Evolutionary conservation across 1,140 invertebrate species (phyloP).

Genomic region (Dryas iulia): DNA sequence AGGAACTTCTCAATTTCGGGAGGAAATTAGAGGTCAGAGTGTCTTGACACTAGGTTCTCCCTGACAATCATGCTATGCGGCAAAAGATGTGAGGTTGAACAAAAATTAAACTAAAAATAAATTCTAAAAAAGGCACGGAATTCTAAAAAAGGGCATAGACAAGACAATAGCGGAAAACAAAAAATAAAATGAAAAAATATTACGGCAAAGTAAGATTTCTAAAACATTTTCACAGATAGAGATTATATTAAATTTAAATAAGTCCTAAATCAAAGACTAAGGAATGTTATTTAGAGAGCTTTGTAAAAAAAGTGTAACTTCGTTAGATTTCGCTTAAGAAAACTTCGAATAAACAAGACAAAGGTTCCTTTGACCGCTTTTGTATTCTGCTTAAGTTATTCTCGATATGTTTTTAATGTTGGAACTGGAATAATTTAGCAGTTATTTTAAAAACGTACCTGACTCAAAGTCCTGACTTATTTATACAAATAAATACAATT

Average conservation of each 20-base stretch:
- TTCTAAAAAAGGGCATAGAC: too few species aligned
- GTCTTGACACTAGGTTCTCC: too few species aligned
- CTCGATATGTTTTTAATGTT: constrained; percentile 1
- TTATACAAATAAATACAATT: too few species aligned
- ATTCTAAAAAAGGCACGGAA: too few species aligned
- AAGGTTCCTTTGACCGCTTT: neutral
- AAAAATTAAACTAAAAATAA: too few species aligned
- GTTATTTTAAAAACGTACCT: neutral
- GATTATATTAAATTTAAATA: too few species aligned
- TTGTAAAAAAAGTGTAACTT: neutral
- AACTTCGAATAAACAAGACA: neutral
- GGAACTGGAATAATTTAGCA: neutral
- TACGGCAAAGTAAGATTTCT: neutral
- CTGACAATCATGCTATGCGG: too few species aligned
- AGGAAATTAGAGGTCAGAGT: too few species aligned
- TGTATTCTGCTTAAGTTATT: neutral
- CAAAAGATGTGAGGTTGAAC: too few species aligned
- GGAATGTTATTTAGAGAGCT: neutral
- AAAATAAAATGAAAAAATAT: too few species aligned
- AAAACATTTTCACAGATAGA: neutral
- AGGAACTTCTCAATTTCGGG: too few species aligned
- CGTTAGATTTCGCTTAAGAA: neutral
- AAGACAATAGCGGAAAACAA: too few species aligned
- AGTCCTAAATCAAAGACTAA: neutral
- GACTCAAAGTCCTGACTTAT: neutral